A percentile compares a stretch with the other conserved stretches of the same genome.
Conservation (phyloP, 2,888 invertebrate species). For the Acrobasis consociella region DNA sequence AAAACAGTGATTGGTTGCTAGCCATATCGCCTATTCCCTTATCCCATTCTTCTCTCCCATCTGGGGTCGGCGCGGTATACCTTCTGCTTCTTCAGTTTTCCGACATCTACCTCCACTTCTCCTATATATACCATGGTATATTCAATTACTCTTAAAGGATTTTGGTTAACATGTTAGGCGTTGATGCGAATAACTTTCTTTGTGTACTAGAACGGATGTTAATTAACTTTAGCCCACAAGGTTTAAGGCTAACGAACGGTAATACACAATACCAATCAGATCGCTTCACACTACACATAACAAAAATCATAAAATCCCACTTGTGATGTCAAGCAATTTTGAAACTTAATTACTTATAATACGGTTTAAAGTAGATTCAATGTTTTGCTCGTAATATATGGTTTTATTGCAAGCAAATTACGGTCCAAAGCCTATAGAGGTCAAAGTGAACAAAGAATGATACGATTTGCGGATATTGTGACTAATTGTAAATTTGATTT, state of each 20-base stretch:
- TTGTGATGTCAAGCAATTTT: not conserved
- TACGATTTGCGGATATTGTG: constrained; percentile 19
- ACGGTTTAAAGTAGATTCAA: not conserved
- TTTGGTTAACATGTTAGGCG: too few species aligned
- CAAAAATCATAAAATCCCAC: not conserved
- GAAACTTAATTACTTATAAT: not conserved
- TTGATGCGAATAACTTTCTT: not conserved
- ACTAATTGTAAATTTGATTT: constrained; percentile 29
- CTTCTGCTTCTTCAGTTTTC: too few species aligned
- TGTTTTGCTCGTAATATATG: not conserved
- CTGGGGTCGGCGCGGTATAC: too few species aligned
- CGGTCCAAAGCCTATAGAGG: constrained; percentile 29
- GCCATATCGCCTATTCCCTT: too few species aligned
- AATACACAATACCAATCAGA: not conserved
- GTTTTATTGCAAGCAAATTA: constrained; percentile 26
- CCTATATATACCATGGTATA: too few species aligned
- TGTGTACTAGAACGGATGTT: not conserved
- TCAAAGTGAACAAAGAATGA: constrained; percentile 28
- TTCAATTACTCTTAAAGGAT: too few species aligned
- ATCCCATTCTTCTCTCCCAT: too few species aligned
- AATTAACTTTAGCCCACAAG: not conserved
- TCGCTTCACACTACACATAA: not conserved
- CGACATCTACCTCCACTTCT: too few species aligned
- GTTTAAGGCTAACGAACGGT: constrained; percentile 18
- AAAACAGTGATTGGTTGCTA: too few species aligned